phyloP scores from a whole-genome alignment of 2,888 invertebrate genomes.

The Chaetogeoica ovagalla region DNA sequence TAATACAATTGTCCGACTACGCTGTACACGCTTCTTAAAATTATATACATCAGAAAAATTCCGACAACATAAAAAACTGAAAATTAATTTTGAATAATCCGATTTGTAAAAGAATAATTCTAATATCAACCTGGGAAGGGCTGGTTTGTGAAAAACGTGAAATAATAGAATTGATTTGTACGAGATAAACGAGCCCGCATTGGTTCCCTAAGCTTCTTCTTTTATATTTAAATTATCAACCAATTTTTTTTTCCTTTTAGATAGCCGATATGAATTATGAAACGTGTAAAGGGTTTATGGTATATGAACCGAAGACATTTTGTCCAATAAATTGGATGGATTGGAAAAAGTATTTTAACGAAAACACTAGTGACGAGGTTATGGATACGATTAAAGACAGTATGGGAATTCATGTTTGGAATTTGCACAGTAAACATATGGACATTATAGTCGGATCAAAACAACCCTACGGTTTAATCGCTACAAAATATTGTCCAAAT shows the following conservation, averaged over 20 bases:
- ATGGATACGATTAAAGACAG: slow-evolving; percentile 60
- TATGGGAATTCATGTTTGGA: slow-evolving; percentile 66
- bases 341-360: slow-evolving; percentile 67
- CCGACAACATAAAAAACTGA: too few species aligned
- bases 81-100: too few species aligned
- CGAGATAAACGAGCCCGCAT: too few species aligned
- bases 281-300: slow-evolving; percentile 67
- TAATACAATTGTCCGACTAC: too few species aligned
- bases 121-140: too few species aligned
- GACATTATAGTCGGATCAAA: slow-evolving; percentile 61
- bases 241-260: slow-evolving; percentile 55
- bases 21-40: too few species aligned
- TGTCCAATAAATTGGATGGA: slow-evolving; percentile 69
- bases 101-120: too few species aligned
- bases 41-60: too few species aligned
- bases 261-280: slow-evolving; percentile 63
- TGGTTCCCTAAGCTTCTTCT: too few species aligned
- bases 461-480: slow-evolving; percentile 63
- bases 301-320: slow-evolving; percentile 68
- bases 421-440: slow-evolving; percentile 62
- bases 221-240: too few species aligned
- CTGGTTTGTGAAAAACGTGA: too few species aligned
- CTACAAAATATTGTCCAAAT: slow-evolving; percentile 63
- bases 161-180: too few species aligned
- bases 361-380: slow-evolving; percentile 55